Base-by-base conservation (phyloP, 2,888 invertebrate genomes). In the Limenitis arthemis region DNA sequence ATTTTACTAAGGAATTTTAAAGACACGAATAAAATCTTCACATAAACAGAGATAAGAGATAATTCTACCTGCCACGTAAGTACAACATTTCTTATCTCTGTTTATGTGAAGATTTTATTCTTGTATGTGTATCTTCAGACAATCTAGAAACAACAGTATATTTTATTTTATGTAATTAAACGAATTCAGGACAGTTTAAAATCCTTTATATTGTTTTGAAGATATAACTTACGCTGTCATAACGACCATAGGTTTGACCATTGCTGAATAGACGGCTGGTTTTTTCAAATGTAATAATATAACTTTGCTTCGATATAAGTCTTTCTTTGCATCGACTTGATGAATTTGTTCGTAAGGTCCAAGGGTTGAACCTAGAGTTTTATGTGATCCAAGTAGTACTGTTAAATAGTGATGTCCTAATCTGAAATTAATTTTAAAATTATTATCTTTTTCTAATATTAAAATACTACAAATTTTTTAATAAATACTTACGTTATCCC, bases 261-360 rank as follows among this genome's bases (percentile, higher is more conserved):
- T 87, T 69, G 89, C 87, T 0, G 90, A 89, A 61, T 90, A 89
- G 31, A 80, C 76, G 2, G 90, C 88, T 0, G 89, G 83, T 44
- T 78, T 63, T 55, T 88, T 88, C 53, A 94, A 74, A 67, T 91
- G 91, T 44, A 94, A 73, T 29, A 95, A 69, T 5, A 88, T 69
- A 0, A 90, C 87, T 69, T 91, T 89, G 11, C 89, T 89, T 31
- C 81, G 77, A 33, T 88, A 83, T 9, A 94, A 73, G 4, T 73
- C 70, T 59, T 88, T 88, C 5, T 89, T 85, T 32, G 88, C 88
- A 58, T 91, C 88, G 5, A 95, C 86, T 50, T 84, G 77, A 32
- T 87, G 79, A n/a, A 89, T 85, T 81, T 93, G 91, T 69, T 95
- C 94, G 67, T 91, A 88, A 5, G 91, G 90, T 38, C 93, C 91